Conservation (phyloP, 2,797 vertebrate genomes). For the Phataginus tricuspis region DNA sequence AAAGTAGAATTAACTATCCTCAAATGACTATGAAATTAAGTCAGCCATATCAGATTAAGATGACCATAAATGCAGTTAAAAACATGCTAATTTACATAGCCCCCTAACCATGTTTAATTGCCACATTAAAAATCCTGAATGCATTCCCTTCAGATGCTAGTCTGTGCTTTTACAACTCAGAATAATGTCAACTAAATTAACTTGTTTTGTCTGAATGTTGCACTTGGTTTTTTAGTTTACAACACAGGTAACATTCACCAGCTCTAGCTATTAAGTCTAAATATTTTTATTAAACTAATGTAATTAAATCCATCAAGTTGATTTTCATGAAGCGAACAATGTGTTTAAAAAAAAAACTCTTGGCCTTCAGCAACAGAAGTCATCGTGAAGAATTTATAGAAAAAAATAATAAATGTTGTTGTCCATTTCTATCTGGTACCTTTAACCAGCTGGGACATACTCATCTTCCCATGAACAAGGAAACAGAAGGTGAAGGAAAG, state of each 20-base stretch:
- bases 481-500: neutral
- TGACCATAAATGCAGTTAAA: constrained; percentile 77
- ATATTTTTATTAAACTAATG: constrained; percentile 79
- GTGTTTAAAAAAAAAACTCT: constrained; percentile 23
- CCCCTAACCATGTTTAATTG: constrained; percentile 79
- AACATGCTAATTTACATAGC: constrained; percentile 76
- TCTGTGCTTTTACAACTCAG: constrained; percentile 52
- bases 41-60: constrained; percentile 77
- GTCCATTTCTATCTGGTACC: neutral
- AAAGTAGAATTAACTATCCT: constrained; percentile 75
- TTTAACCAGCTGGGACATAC: neutral
- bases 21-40: constrained; percentile 80
- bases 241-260: constrained; percentile 60
- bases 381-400: constrained; percentile 87
- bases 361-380: constrained; percentile 80
- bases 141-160: constrained; percentile 35
- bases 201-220: constrained; percentile 69
- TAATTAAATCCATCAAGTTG: constrained; percentile 79
- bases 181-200: constrained; percentile 66
- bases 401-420: constrained; percentile 50
- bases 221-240: constrained; percentile 67
- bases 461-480: neutral
- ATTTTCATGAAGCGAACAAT: constrained; percentile 78
- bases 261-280: constrained; percentile 61
- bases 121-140: constrained; percentile 75